A percentile compares a stretch with the other conserved stretches of the same genome.
Conservation (phyloP, 2,797 vertebrate genomes). For the Chromobotia macracanthus region DNA sequence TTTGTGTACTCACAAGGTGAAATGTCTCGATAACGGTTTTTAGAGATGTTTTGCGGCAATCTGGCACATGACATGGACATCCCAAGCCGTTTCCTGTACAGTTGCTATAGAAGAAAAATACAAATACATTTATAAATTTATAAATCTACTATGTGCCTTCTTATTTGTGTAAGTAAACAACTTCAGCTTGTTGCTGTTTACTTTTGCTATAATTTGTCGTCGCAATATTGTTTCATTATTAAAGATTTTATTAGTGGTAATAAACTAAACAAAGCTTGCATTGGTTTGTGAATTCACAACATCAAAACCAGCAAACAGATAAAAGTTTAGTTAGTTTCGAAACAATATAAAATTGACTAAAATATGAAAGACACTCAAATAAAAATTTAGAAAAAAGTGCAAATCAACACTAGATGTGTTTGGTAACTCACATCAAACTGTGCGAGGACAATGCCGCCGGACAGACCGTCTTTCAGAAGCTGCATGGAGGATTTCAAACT, state of each 20-base stretch:
- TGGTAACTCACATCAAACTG: constrained; percentile 91
- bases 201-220: too few species aligned
- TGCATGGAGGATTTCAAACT: constrained; percentile 90
- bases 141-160: not conserved
- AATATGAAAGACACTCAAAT: too few species aligned
- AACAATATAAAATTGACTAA: too few species aligned
- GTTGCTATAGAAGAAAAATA: constrained; percentile 79
- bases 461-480: constrained; percentile 87
- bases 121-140: too few species aligned
- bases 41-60: constrained; percentile 98
- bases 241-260: not conserved
- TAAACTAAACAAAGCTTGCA: too few species aligned
- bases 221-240: not conserved
- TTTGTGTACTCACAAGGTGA: constrained; percentile 89
- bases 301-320: too few species aligned
- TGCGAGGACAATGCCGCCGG: constrained; percentile 85
- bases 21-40: constrained; percentile 99
- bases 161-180: not conserved
- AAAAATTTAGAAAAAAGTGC: too few species aligned
- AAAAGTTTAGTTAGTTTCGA: too few species aligned
- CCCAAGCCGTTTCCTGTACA: constrained; percentile 97
- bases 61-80: constrained; percentile 99
- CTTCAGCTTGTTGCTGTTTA: not conserved
- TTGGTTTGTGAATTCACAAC: too few species aligned
- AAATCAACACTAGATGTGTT: too few species aligned